A percentile compares a stretch with the other conserved stretches of the same genome.
Evolutionary conservation across 2,888 invertebrate species (phyloP).

Genomic region (Pachliopta kotzebuea): DNA sequence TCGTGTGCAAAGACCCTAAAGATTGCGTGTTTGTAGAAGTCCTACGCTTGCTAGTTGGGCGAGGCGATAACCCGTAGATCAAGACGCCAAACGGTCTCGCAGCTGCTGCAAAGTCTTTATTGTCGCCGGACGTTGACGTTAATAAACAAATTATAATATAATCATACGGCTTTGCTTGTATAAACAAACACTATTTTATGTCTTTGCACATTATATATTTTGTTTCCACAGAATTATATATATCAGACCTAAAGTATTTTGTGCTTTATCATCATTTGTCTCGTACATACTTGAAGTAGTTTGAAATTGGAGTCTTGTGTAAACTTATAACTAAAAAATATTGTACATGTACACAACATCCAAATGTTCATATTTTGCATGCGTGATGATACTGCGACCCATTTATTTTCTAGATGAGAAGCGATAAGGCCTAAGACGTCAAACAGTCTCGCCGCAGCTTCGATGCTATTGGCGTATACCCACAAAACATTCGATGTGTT

Average conservation of each 20-base stretch:
- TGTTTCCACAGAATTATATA: too few species aligned
- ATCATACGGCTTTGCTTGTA: background rate
- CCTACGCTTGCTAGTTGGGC: constrained; percentile 13
- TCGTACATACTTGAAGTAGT: too few species aligned
- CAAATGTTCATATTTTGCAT: background rate
- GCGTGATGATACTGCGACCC: background rate
- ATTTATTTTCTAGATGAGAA: background rate
- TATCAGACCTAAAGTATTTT: too few species aligned
- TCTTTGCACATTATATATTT: background rate
- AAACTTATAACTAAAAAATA: too few species aligned
- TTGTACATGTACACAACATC: background rate
- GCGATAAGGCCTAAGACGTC: constrained; percentile 16
- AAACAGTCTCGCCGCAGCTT: constrained; percentile 15
- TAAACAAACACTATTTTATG: background rate
- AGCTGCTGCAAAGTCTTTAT: constrained; percentile 33
- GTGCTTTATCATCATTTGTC: too few species aligned
- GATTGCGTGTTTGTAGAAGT: constrained; percentile 13
- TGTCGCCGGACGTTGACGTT: constrained; percentile 22
- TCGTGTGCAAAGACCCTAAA: constrained; percentile 2
- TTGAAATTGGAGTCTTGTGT: too few species aligned
- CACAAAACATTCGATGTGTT: background rate
- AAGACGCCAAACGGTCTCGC: constrained; percentile 62
- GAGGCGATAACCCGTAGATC: constrained; percentile 58
- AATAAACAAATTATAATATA: background rate
- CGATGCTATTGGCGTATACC: background rate